Evolutionary conservation across 2,113 vertebrate species (phyloP), one percentile per base, ranked within the genome.

Genomic region (Hippocampus comes): DNA sequence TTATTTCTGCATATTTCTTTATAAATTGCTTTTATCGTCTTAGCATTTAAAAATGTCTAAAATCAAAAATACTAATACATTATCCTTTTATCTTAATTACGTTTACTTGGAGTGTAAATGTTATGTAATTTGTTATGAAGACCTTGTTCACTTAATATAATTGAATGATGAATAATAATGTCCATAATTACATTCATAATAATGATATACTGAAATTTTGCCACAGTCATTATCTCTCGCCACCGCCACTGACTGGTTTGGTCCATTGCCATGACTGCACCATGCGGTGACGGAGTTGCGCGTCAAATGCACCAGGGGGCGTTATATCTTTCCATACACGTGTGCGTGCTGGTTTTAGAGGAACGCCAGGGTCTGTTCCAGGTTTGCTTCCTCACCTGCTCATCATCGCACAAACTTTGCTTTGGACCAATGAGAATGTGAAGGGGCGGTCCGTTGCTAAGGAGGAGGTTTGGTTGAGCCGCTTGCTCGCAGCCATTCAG

Each of bases 371-470:
- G 64, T 78, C 2, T 1, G 23, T 18, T 69, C 68, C 74, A 23
- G 74, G 49, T 51, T 61, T 11, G 71, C 25, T 12, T 64, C 14
- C 21, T 61, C 55, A 17, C 56, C 72, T 34, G 76, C 85, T 85
- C 74, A 89, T 88, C 85, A 80, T 69, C 72, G 72, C 23, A 7
- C 14, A 61, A 20, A 43, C 2, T 60, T 63, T 21, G 2, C 69
- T 8, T 23, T 56, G 49, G 67, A 55, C 92, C 91, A 89, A 88
- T 90, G 5, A 25, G 67, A 61, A 59, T 34, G 38, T 42, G 59
- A 49, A 68, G 68, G 65, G 92, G 92, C 88, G 91, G 90, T 72
- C 84, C 91, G 92, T 93, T 91, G 91, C 91, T 88, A 92, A 83
- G 92, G 91, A 85, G 81, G 89, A 90, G 68, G 91, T 92, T 91